Percentiles rank a stretch among this genome's conserved stretches.
Conservation (phyloP, 2,888 invertebrate species). For the Sinodicranocentrus sp. region DNA sequence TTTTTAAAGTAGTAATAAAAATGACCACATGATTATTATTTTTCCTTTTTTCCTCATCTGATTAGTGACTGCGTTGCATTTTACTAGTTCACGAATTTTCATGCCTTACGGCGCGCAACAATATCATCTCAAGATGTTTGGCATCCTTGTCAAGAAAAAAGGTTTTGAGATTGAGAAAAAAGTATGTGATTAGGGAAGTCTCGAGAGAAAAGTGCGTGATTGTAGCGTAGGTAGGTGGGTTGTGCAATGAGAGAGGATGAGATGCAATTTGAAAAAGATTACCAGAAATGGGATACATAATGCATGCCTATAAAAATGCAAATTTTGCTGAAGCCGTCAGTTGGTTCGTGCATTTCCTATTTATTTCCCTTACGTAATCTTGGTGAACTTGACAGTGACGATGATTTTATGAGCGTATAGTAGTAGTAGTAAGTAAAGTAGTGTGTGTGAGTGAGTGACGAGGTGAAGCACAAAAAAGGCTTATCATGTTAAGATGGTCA, state of each 20-base stretch:
- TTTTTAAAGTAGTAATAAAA: background rate
- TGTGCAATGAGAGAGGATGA: background rate
- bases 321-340: conserved; percentile 45
- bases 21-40: background rate
- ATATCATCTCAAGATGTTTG: conserved; percentile 46
- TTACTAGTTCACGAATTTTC: conserved; percentile 23
- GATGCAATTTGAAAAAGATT: background rate
- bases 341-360: conserved; percentile 61
- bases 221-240: background rate
- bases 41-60: too few species aligned
- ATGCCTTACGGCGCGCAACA: conserved; percentile 3
- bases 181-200: background rate
- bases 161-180: background rate
- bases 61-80: background rate
- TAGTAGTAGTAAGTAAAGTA: too few species aligned
- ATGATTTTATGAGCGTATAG: conserved; percentile 2
- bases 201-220: conserved; percentile 30
- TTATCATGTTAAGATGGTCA: too few species aligned
- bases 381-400: conserved; percentile 67
- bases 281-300: background rate
- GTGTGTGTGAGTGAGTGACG: too few species aligned
- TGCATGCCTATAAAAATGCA: conserved; percentile 38
- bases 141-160: conserved; percentile 28
- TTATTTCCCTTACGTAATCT: conserved; percentile 49
- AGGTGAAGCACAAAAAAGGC: too few species aligned